These are phyloP conservation scores for Ornithoptera priamus DNA, from an alignment of 2,888 invertebrate genomes.

Conservation along the genomic window DNA sequence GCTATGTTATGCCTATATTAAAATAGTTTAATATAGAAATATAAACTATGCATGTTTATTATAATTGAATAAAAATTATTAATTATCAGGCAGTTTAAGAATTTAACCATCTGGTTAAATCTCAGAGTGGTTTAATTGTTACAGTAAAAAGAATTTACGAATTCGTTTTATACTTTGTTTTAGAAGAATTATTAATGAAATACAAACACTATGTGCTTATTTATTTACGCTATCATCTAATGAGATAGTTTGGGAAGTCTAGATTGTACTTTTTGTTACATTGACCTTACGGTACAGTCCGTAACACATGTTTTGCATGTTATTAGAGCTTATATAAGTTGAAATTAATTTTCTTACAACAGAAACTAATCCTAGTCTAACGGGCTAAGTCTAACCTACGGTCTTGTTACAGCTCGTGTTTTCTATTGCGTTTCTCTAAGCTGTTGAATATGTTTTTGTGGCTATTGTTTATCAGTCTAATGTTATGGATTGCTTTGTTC, in stretches of 20 bases:
- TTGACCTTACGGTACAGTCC: constrained; percentile 3
- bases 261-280: not conserved
- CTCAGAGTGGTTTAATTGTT: too few relatives aligned
- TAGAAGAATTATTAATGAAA: too few relatives aligned
- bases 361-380: not conserved
- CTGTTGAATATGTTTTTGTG: constrained; percentile 13
- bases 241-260: not conserved
- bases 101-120: too few relatives aligned
- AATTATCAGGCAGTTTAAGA: too few relatives aligned
- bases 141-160: too few relatives aligned
- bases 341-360: not conserved
- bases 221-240: not conserved
- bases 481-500: constrained; percentile 46
- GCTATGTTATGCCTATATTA: too few relatives aligned
- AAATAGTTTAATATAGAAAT: too few relatives aligned
- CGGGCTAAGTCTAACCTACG: not conserved
- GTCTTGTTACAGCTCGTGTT: not conserved
- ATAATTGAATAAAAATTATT: too few relatives aligned
- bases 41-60: too few relatives aligned
- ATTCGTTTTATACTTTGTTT: not conserved
- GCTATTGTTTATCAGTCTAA: constrained; percentile 11
- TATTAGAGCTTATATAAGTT: constrained; percentile 8
- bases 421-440: not conserved
- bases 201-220: not conserved
- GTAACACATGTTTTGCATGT: constrained; percentile 4